phyloP scores from a whole-genome alignment of 2,797 vertebrate genomes.

The Tapirus indicus region DNA sequence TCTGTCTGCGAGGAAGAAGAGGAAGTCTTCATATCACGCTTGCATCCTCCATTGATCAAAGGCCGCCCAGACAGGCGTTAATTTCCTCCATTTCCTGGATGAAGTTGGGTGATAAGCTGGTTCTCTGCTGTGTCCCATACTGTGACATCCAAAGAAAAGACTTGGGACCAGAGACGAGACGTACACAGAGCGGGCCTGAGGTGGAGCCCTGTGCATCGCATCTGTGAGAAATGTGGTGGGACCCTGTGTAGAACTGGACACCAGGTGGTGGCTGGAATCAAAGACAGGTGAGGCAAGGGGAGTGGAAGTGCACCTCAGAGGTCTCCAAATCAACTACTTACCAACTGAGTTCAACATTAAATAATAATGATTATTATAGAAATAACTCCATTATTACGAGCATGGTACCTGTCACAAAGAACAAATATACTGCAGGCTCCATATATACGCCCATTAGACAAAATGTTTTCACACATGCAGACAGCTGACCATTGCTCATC shows the following conservation, averaged over 20 bases:
- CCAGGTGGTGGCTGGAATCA: not conserved
- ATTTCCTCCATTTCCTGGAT: not conserved
- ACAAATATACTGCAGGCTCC: rapidly evolving
- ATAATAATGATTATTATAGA: not conserved
- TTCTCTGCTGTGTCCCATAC: not conserved
- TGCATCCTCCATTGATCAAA: not conserved
- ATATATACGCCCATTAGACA: rapidly evolving
- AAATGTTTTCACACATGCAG: too few species aligned
- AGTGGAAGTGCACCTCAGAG: rapidly evolving
- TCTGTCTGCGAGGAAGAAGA: not conserved
- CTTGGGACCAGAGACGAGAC: not conserved
- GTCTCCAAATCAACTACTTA: not conserved
- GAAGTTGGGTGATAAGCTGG: not conserved
- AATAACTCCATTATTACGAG: not conserved
- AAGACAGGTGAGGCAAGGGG: not conserved
- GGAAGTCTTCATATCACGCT: rapidly evolving
- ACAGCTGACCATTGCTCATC: rapidly evolving
- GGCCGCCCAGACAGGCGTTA: not conserved
- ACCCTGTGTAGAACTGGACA: rapidly evolving
- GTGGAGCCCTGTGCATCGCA: rapidly evolving
- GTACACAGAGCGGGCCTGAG: not conserved
- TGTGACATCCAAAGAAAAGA: not conserved
- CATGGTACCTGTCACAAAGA: not conserved
- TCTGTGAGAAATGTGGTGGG: rapidly evolving
- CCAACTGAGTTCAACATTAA: not conserved